Conservation (phyloP, 2,888 invertebrate species). For the Mystacides longicornis region DNA sequence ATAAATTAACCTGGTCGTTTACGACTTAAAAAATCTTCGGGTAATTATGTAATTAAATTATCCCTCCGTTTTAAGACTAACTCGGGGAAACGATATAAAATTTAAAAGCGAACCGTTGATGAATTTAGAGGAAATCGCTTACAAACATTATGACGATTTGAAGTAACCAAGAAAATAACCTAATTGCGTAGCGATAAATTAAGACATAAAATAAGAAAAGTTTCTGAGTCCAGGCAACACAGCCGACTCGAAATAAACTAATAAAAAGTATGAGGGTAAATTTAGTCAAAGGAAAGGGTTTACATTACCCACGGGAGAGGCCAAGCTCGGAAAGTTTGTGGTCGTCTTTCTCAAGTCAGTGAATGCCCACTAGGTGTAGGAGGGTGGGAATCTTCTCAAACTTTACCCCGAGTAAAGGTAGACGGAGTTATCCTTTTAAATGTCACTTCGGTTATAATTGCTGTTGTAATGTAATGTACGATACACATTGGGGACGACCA, state of each 20-base stretch:
- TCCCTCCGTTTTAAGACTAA: no score
- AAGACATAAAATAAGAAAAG: conserved; percentile 1
- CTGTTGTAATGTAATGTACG: not conserved
- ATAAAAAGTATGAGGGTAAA: conserved; percentile 5
- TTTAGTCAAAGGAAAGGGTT: conserved; percentile 8
- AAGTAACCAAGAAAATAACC: not conserved
- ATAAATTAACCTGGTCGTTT: no score
- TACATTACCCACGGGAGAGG: not conserved
- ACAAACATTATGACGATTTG: not conserved
- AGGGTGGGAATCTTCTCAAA: not conserved
- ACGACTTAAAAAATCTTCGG: no score
- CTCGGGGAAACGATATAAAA: no score
- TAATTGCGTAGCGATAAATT: conserved; percentile 3
- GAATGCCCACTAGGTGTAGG: not conserved
- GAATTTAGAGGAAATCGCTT: not conserved
- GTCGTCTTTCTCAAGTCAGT: conserved; percentile 8
- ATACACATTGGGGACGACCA: not conserved
- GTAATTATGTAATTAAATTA: no score
- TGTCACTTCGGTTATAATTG: not conserved
- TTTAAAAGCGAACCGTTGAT: no score
- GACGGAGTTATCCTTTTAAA: not conserved
- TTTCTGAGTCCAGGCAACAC: not conserved
- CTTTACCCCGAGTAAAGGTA: not conserved
- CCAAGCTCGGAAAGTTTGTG: conserved; percentile 14
- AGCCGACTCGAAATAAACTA: not conserved